These are phyloP conservation scores for Eurypyga helias DNA, from an alignment of 2,113 vertebrate species.

Conservation along the genomic window DNA sequence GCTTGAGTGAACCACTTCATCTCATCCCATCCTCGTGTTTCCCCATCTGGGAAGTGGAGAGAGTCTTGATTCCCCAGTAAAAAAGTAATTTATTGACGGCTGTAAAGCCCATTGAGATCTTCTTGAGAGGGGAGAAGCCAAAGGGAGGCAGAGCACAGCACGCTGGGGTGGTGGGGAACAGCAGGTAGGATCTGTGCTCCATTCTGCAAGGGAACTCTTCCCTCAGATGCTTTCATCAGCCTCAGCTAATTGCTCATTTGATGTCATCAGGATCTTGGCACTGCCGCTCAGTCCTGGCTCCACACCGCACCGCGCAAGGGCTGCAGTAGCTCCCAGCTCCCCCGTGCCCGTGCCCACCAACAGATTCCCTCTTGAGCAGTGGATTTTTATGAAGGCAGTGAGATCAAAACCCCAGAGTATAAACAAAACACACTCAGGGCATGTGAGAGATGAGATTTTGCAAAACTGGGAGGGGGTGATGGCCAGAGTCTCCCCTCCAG, in stretches of 20 bases:
- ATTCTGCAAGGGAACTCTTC: neutral
- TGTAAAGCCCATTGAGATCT: neutral
- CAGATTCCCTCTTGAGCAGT: neutral
- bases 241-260: neutral
- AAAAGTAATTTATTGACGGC: neutral
- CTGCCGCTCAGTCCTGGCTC: neutral
- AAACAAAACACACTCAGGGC: neutral
- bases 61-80: neutral
- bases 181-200: neutral
- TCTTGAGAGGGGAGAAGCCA: neutral
- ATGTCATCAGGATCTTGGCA: accelerated
- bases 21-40: neutral
- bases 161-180: accelerated
- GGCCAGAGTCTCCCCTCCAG: neutral
- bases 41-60: neutral
- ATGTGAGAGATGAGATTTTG: neutral
- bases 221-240: neutral
- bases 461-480: accelerated
- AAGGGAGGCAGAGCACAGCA: accelerated
- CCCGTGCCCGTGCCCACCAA: neutral
- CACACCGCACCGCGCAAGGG: accelerated
- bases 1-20: neutral
- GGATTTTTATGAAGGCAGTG: neutral
- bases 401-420: neutral
- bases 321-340: neutral